Percentiles rank a stretch among this genome's conserved stretches.
These are phyloP conservation scores for Mesoligia furuncula DNA, from an alignment of 2,888 invertebrate species.

Conservation along the genomic window DNA sequence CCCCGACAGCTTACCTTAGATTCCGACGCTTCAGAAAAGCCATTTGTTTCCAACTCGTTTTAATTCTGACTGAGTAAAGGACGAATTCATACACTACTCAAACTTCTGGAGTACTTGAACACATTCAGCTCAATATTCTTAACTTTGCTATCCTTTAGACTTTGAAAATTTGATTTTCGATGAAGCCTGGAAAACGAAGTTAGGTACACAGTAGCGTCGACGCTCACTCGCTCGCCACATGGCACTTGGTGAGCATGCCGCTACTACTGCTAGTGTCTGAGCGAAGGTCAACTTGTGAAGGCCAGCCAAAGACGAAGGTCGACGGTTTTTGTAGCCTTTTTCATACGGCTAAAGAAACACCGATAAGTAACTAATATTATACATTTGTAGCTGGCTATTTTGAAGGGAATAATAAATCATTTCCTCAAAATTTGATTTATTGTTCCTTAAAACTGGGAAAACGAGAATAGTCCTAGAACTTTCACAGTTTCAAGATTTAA, in stretches of 20 bases:
- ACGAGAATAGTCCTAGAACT: conserved; percentile 5
- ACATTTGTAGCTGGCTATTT: neutral
- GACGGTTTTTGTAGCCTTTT: conserved; percentile 37
- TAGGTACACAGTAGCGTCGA: neutral
- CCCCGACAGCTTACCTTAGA: conserved; percentile 16
- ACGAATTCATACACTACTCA: neutral
- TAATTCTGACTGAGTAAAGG: conserved; percentile 2
- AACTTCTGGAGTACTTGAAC: neutral
- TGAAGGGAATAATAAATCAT: neutral
- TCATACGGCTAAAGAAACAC: neutral
- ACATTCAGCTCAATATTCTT: conserved; percentile 2
- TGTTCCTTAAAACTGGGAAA: neutral
- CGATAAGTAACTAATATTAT: conserved; percentile 2
- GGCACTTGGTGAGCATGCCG: neutral
- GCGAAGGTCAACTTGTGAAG: conserved; percentile 45
- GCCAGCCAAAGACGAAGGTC: conserved; percentile 12
- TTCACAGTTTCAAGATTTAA: conserved; percentile 8
- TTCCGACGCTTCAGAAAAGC: conserved; percentile 1
- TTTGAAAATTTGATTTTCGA: conserved; percentile 5
- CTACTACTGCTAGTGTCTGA: neutral
- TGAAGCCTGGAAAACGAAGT: conserved; percentile 16
- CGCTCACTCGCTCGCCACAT: neutral
- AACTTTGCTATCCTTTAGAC: neutral
- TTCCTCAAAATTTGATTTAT: too few relatives aligned
- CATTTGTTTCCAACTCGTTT: conserved; percentile 20